These are phyloP conservation scores for Pyxicephalus adspersus DNA, from an alignment of 2,113 vertebrate genomes.

Conservation along the genomic window DNA sequence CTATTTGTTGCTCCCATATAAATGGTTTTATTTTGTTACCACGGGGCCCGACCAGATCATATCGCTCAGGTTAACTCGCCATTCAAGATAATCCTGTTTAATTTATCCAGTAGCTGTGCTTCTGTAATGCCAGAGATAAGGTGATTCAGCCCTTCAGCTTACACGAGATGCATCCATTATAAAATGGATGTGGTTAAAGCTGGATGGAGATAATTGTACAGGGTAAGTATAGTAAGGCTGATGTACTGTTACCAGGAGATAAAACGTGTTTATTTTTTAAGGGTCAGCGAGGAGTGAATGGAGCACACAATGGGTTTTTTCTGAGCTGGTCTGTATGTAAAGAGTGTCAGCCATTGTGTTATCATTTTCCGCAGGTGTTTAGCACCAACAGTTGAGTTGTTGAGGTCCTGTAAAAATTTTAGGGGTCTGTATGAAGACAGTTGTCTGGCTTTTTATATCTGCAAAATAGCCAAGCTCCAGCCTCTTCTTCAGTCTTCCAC, in stretches of 20 bases:
- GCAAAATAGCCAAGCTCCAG: too few species aligned
- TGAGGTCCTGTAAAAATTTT: too few species aligned
- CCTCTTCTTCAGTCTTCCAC: too few species aligned
- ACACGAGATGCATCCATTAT: constrained; percentile 31
- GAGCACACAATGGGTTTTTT: not conserved
- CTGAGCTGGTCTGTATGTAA: not conserved
- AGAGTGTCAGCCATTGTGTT: not conserved
- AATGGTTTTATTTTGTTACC: constrained; percentile 4
- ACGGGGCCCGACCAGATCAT: not conserved
- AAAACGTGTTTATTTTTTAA: constrained; percentile 34
- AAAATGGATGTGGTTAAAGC: constrained; percentile 14
- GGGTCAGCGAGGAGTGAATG: constrained; percentile 15
- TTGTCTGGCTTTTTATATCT: too few species aligned
- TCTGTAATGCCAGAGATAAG: constrained; percentile 36
- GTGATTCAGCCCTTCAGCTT: not conserved
- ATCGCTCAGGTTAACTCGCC: not conserved
- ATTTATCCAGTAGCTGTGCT: constrained; percentile 13
- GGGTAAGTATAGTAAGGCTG: constrained; percentile 3
- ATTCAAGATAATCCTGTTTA: constrained; percentile 42
- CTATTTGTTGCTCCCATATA: not conserved
- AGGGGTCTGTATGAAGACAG: not conserved
- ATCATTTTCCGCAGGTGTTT: not conserved
- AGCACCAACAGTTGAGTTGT: not conserved
- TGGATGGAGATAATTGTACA: constrained; percentile 27
- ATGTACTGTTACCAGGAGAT: constrained; percentile 1